These are phyloP conservation scores for Ibycter americanus DNA, from an alignment of 2,797 vertebrate species.

Conservation along the genomic window DNA sequence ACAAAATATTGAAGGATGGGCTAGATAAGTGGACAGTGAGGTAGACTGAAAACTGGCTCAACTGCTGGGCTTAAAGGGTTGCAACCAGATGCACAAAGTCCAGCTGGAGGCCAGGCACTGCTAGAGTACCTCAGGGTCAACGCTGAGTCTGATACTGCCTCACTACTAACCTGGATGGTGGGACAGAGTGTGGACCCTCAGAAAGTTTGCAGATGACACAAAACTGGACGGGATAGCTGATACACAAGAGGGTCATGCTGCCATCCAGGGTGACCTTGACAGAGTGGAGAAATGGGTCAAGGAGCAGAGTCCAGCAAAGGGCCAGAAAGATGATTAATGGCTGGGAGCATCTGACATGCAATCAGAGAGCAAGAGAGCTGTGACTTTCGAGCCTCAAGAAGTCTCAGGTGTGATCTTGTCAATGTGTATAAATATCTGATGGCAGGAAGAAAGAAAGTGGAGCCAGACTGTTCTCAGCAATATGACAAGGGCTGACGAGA, in stretches of 20 bases:
- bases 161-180: not conserved
- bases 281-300: not conserved
- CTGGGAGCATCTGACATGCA: not conserved
- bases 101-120: not conserved
- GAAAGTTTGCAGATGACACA: not conserved
- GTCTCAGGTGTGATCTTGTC: not conserved
- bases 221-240: not conserved
- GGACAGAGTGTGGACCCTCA: not conserved
- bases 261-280: not conserved
- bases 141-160: not conserved
- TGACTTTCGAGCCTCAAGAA: not conserved
- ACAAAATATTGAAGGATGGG: not conserved
- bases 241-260: accelerated
- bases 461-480: not conserved
- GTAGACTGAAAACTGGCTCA: not conserved
- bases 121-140: not conserved
- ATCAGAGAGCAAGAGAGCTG: not conserved
- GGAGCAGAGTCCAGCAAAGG: not conserved
- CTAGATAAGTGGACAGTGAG: not conserved
- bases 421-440: not conserved
- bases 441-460: not conserved
- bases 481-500: not conserved
- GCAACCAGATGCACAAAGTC: not conserved
- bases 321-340: not conserved
- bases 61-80: not conserved